phyloP scores from a whole-genome alignment of 2,113 vertebrate genomes.

The Lutjanus erythropterus region DNA sequence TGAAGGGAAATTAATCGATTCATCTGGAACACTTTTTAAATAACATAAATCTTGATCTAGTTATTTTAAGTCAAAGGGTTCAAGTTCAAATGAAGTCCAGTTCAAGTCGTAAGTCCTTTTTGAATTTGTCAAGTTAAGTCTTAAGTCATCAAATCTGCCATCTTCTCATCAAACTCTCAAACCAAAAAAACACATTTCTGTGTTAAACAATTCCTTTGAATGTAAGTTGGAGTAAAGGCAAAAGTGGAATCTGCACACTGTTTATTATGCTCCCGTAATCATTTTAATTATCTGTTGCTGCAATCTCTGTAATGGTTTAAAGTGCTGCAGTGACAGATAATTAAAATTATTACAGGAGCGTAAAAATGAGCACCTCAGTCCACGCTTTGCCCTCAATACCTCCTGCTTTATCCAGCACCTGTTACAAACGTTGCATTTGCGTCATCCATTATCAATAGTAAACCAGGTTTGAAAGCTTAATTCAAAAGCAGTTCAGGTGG shows the following conservation, averaged over 20 bases:
- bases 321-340: background rate
- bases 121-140: too few species aligned
- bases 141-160: too few species aligned
- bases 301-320: background rate
- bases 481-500: conserved; percentile 12
- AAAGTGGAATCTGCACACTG: background rate
- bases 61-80: too few species aligned
- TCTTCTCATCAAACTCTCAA: background rate
- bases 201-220: background rate
- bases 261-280: background rate
- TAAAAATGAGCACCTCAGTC: background rate
- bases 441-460: background rate
- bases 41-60: too few species aligned
- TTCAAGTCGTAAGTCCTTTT: too few species aligned
- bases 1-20: too few species aligned
- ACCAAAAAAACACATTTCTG: background rate
- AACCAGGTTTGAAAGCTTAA: background rate
- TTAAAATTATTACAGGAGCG: background rate
- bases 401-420: background rate
- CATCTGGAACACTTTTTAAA: too few species aligned
- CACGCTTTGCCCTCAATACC: background rate
- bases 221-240: background rate
- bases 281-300: background rate
- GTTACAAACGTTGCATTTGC: background rate
- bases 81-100: too few species aligned